Conservation (phyloP, 2,888 invertebrate genomes). For the Clepsis dumicolana region DNA sequence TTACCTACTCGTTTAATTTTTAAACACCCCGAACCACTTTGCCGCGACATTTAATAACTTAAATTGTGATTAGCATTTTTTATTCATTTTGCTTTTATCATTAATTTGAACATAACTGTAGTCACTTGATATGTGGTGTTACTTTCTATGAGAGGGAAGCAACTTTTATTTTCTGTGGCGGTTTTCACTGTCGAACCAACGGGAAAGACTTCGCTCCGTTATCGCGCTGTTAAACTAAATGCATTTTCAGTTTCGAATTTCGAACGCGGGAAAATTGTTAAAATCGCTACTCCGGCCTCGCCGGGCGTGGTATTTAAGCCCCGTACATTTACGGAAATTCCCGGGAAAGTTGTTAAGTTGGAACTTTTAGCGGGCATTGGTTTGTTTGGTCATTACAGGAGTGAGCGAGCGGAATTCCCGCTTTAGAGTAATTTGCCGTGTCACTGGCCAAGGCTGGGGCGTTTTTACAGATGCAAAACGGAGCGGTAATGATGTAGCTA, state of each 20-base stretch:
- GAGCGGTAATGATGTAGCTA: conserved; percentile 40
- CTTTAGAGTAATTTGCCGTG: conserved; percentile 41
- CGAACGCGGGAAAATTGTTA: conserved; percentile 40
- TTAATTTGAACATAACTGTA: not conserved
- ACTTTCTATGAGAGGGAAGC: too few relatives aligned
- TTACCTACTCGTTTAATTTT: conserved; percentile 7
- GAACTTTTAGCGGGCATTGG: conserved; percentile 42
- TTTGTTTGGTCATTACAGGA: conserved; percentile 42
- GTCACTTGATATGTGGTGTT: not conserved
- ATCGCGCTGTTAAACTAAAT: conserved; percentile 37
- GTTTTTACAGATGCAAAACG: conserved; percentile 43
- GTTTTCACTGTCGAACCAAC: not conserved
- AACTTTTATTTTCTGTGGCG: not conserved
- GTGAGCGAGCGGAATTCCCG: conserved; percentile 39
- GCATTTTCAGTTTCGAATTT: conserved; percentile 42
- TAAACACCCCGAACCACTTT: not conserved
- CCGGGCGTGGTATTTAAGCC: conserved; percentile 34
- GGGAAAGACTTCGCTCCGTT: not conserved
- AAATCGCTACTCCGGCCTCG: conserved; percentile 40
- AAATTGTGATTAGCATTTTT: too few relatives aligned
- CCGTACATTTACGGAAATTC: conserved; percentile 35
- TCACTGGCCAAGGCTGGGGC: conserved; percentile 33
- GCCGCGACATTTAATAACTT: not conserved
- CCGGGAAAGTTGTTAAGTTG: conserved; percentile 37
- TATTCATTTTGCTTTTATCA: not conserved